Evolutionary conservation across 2,888 invertebrate species (phyloP), one percentile per base, ranked within the genome.

Genomic region (Hydropsyche betteni): DNA sequence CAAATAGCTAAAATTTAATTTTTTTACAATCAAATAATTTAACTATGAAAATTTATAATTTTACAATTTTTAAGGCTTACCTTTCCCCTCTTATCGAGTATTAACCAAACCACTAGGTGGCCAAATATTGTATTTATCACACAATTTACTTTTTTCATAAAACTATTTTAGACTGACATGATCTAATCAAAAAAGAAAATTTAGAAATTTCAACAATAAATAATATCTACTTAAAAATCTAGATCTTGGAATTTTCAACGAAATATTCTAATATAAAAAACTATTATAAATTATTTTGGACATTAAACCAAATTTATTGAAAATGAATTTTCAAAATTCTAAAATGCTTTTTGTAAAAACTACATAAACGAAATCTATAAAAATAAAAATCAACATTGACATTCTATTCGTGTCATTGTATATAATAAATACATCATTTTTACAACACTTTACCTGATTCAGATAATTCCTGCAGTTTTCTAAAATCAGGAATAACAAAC

Each of bases 31-130:
- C 64, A 64, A 64, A 64, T 64, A 34, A 36, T 64, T 36, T 36
- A 64, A 12, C 64, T 36, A 69, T 55, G 69, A 74, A 44, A 74
- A 74, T 51, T 53, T 38, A 38, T 55, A 74, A 34, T 16, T 74
- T 69, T 44, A 44, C 33, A 69, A 33, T 53, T 38, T 74, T 69
- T 74, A 74, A 74, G 74, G 74, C 74, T 74, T 74, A 69, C 64
- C 52, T 38, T 74, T 69, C 58, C 50, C 69, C 52, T n/a, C 50
- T 53, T 55, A 12, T 10, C 34, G 16, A 72, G 3, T 36, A 6
- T 36, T 44, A 55, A 72, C 36, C 55, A 44, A 36, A 55, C 74
- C 74, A 74, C 74, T 74, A 74, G 33, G 74, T 74, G 74, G 74
- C 69, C 55, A 69, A 74, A 50, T 64, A 34, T 64, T 36, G 34